A percentile compares a stretch with the other conserved stretches of the same genome.
Conservation (phyloP, 1,140 invertebrate species). For the Ruditapes philippinarum region DNA sequence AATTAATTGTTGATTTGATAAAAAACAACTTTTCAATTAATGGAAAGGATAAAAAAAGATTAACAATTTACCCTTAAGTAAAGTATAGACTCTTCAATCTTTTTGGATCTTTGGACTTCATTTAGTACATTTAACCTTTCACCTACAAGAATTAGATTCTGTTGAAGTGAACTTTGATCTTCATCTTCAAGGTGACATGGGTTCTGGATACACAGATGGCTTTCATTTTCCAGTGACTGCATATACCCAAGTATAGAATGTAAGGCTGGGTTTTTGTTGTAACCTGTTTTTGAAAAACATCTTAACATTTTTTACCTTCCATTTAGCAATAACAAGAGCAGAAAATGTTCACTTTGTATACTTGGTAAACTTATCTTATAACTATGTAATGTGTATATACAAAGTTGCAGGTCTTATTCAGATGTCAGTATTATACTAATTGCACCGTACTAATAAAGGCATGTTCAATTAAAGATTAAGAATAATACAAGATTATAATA, state of each 20-base stretch:
- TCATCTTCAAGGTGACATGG: slow-evolving; percentile 1
- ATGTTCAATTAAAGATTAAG: too few relatives aligned
- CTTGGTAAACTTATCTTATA: too few relatives aligned
- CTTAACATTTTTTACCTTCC: too few relatives aligned
- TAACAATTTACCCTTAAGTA: neutral
- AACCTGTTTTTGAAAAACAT: neutral
- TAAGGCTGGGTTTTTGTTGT: neutral
- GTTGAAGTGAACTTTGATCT: neutral
- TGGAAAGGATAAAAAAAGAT: neutral
- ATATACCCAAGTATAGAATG: neutral
- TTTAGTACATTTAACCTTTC: neutral
- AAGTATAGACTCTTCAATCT: neutral
- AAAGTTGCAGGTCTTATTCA: too few relatives aligned
- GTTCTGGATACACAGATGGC: slow-evolving; percentile 9
- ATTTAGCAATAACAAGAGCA: too few relatives aligned
- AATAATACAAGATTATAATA: too few relatives aligned
- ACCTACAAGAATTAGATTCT: slow-evolving; percentile 3
- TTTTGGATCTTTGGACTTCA: neutral
- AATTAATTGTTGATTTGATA: too few relatives aligned
- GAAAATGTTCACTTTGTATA: too few relatives aligned
- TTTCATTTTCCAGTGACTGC: neutral
- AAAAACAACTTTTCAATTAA: neutral
- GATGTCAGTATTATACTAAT: too few relatives aligned
- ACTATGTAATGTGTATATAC: too few relatives aligned
- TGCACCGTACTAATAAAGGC: too few relatives aligned